Percentiles rank a stretch among this genome's conserved stretches.
These are phyloP conservation scores for Eupsilia transversa DNA, from an alignment of 2,888 invertebrate genomes.

Conservation along the genomic window DNA sequence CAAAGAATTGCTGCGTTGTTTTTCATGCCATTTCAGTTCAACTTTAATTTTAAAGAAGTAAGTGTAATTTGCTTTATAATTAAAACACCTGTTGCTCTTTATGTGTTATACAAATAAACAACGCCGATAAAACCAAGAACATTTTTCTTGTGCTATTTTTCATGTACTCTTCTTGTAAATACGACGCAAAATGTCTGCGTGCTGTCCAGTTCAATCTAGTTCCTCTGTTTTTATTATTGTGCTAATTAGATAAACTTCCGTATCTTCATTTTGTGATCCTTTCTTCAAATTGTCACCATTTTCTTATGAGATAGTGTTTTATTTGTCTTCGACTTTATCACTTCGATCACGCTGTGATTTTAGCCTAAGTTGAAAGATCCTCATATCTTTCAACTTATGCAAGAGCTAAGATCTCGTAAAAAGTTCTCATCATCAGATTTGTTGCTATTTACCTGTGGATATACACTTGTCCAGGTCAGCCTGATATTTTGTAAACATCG, in stretches of 20 bases:
- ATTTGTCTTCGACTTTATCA: not conserved
- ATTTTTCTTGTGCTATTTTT: slow-evolving; percentile 9
- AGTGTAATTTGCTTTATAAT: slow-evolving; percentile 3
- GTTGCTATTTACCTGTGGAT: not conserved
- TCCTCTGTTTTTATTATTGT: slow-evolving; percentile 32
- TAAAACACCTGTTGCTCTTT: slow-evolving; percentile 3
- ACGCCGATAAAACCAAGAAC: not conserved
- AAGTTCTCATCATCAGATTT: not conserved
- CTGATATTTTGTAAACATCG: slow-evolving; percentile 30
- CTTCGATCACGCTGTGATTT: not conserved
- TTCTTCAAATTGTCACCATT: slow-evolving; percentile 13
- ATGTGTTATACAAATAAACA: slow-evolving; percentile 1
- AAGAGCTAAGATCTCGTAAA: not conserved
- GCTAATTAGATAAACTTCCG: slow-evolving; percentile 45
- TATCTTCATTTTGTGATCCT: slow-evolving; percentile 25
- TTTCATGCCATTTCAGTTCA: not conserved
- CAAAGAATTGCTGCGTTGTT: not conserved
- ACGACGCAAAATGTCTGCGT: slow-evolving; percentile 28
- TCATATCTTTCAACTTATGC: not conserved
- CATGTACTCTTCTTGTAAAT: not conserved
- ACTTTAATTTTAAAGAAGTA: not conserved
- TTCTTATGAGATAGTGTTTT: not conserved
- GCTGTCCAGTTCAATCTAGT: slow-evolving; percentile 12
- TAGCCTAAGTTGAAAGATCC: not conserved
- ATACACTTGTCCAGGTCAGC: not conserved